Conservation (phyloP, 1,140 invertebrate species). For the Neodiprion virginianus region DNA sequence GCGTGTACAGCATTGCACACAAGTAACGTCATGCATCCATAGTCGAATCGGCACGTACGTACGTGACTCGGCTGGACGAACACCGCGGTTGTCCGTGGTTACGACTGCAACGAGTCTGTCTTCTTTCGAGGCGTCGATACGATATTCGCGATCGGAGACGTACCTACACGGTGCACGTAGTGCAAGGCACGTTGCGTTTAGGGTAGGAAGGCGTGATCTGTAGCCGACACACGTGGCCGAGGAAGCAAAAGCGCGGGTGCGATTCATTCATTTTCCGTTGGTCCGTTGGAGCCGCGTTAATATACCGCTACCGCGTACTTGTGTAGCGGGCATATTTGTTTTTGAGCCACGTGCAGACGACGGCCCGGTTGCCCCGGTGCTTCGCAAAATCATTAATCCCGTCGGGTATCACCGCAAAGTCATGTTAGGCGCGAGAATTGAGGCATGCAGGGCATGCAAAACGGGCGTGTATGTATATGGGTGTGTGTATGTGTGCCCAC, state of each 20-base stretch:
- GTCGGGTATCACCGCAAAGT: not conserved
- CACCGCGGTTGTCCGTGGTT: no score
- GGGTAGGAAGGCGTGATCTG: not conserved
- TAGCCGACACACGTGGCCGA: not conserved
- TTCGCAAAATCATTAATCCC: not conserved
- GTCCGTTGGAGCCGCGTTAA: not conserved
- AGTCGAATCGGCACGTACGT: no score
- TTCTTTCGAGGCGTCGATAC: not conserved
- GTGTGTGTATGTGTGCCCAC: no score
- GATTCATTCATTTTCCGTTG: slow-evolving; percentile 1
- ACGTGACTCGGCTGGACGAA: no score
- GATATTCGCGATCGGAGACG: not conserved
- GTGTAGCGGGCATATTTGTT: not conserved
- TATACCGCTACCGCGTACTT: no score
- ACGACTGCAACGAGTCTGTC: not conserved
- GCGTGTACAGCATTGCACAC: no score
- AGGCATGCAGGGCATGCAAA: slow-evolving; percentile 2
- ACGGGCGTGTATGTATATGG: no score
- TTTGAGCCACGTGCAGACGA: not conserved
- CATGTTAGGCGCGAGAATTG: not conserved
- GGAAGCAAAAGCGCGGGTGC: not conserved
- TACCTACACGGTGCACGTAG: not conserved
- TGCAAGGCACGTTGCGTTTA: not conserved
- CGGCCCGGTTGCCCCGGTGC: not conserved
- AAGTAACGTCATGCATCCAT: no score